These are phyloP conservation scores for Hydractinia symbiolongicarpus DNA, from an alignment of 30 jellyfish, hydroid and myxozoan species.

Conservation along the genomic window DNA sequence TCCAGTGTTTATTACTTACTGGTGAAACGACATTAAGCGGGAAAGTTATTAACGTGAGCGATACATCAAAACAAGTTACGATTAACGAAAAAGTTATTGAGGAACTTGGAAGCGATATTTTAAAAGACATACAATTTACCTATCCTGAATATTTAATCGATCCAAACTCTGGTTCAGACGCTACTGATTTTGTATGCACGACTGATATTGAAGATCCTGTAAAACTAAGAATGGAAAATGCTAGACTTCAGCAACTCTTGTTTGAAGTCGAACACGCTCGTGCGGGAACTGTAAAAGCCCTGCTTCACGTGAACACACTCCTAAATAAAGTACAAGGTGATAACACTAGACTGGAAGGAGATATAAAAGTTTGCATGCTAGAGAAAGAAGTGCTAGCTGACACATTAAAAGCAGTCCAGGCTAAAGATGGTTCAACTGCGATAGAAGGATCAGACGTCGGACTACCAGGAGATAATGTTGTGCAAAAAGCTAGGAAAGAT, in stretches of 20 bases:
- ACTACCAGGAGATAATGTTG: neutral
- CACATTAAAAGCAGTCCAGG: constrained; percentile 13
- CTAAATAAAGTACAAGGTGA: constrained; percentile 68
- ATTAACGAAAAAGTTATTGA: neutral
- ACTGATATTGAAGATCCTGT: constrained; percentile 4
- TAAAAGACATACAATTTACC: constrained; percentile 16
- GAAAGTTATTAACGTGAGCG: constrained; percentile 13
- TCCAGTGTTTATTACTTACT: constrained; percentile 25
- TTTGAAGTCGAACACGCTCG: constrained; percentile 83
- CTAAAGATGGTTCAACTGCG: neutral
- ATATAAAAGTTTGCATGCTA: constrained; percentile 37
- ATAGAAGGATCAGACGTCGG: neutral
- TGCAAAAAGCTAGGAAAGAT: constrained; percentile 32
- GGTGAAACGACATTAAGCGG: constrained; percentile 42
- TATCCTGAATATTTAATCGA: constrained; percentile 1
- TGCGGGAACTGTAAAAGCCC: constrained; percentile 71
- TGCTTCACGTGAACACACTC: constrained; percentile 65
- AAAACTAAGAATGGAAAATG: constrained; percentile 70
- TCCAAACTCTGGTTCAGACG: neutral
- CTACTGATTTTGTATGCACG: neutral
- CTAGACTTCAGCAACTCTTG: constrained; percentile 52
- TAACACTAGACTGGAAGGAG: constrained; percentile 59
- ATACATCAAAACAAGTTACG: neutral
- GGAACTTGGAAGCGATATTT: constrained; percentile 14
- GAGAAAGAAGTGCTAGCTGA: constrained; percentile 54